Conservation (phyloP, 2,797 vertebrate species). For the Anguilla pacifica region DNA sequence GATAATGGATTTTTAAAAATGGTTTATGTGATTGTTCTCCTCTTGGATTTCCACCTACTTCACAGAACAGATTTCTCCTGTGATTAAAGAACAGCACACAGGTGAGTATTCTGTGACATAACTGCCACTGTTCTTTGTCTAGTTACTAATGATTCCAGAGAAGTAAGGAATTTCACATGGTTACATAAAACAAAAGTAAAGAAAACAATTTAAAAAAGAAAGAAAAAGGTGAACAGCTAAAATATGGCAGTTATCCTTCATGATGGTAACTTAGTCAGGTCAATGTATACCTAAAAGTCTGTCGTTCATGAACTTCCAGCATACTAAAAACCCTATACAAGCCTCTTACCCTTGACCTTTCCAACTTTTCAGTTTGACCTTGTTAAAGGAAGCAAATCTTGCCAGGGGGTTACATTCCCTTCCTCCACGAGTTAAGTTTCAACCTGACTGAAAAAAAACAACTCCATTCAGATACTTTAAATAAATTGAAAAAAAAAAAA, state of each 20-base stretch:
- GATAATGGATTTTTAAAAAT: not conserved
- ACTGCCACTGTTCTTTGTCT: not conserved
- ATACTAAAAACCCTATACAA: not conserved
- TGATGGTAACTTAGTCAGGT: not conserved
- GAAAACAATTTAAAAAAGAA: not conserved
- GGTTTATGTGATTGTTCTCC: not conserved
- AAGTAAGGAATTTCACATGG: not conserved
- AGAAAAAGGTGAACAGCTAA: not conserved
- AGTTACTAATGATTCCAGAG: not conserved
- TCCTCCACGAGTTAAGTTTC: not conserved
- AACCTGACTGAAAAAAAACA: not conserved
- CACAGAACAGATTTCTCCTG: not conserved
- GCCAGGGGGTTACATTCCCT: not conserved
- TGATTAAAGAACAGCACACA: not conserved
- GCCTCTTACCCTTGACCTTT: not conserved
- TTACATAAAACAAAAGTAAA: not conserved
- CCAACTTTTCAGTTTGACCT: conserved; percentile 1
- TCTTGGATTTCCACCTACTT: too few relatives aligned
- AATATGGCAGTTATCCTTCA: not conserved
- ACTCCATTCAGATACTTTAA: not conserved
- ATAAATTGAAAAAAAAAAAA: not conserved
- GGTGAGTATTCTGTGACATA: not conserved
- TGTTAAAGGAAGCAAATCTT: not conserved
- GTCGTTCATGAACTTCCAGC: conserved; percentile 7
- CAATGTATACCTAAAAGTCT: conserved; percentile 9